Conservation (phyloP, 2,113 vertebrate species). For the Tricholaema leucomelas region DNA sequence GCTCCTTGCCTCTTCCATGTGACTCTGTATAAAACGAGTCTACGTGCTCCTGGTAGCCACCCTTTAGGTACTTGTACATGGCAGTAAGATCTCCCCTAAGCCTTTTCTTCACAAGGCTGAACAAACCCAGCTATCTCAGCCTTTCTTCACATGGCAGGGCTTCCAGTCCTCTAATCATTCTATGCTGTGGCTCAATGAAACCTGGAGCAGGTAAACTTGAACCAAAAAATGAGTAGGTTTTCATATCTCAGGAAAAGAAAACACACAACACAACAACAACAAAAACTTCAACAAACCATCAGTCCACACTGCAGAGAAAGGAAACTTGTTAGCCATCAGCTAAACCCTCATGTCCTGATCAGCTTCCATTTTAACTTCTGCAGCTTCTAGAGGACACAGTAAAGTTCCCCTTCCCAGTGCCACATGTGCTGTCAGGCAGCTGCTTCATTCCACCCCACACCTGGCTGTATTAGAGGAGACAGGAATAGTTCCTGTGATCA, state of each 20-base stretch:
- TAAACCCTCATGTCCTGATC: not conserved
- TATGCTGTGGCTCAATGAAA: not conserved
- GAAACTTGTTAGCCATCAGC: not conserved
- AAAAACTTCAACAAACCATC: not conserved
- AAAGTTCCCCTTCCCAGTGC: not conserved
- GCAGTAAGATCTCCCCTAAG: no score
- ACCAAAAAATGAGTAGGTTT: not conserved
- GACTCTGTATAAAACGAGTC: no score
- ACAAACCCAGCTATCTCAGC: no score
- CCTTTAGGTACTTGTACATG: no score
- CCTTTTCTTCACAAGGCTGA: no score
- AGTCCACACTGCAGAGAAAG: not conserved
- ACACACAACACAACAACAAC: not conserved
- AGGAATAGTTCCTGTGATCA: not conserved
- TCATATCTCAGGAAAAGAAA: not conserved
- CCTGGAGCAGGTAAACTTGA: not conserved
- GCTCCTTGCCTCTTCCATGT: no score
- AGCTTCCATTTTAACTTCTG: not conserved
- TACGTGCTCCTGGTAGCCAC: no score
- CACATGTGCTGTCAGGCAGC: not conserved
- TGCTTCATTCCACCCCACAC: accelerated
- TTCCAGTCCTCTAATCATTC: no score
- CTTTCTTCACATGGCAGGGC: no score
- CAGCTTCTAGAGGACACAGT: not conserved
- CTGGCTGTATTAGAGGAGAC: not conserved